Evolutionary conservation across 2,888 invertebrate species (phyloP).

Genomic region (Drepana falcataria): DNA sequence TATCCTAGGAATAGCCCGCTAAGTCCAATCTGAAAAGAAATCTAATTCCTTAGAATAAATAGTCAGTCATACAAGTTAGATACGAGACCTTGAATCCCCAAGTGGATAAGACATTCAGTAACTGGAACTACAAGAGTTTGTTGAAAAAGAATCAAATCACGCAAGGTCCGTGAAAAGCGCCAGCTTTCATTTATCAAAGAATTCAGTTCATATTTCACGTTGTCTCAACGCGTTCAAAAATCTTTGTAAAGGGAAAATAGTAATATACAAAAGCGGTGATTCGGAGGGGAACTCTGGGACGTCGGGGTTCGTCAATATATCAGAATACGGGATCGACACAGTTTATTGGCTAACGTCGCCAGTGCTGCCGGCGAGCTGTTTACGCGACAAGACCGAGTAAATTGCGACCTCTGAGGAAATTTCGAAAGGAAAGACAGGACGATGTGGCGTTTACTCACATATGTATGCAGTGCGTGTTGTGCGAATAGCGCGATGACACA

Average conservation of each 20-base stretch:
- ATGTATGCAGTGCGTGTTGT: background rate
- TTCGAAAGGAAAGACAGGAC: conserved; percentile 8
- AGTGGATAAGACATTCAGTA: conserved; percentile 12
- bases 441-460: background rate
- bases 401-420: conserved; percentile 24
- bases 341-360: conserved; percentile 35
- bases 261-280: conserved; percentile 32
- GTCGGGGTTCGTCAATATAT: conserved; percentile 41
- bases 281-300: conserved; percentile 9
- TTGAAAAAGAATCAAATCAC: conserved; percentile 26
- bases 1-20: background rate
- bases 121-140: conserved; percentile 10
- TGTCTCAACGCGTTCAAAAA: conserved; percentile 28
- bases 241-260: conserved; percentile 30
- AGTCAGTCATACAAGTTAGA: no score
- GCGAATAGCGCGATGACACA: background rate
- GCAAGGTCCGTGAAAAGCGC: conserved; percentile 16
- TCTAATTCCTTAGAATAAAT: background rate
- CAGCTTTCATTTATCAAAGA: conserved; percentile 33
- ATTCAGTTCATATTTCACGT: conserved; percentile 36
- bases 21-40: background rate
- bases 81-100: background rate
- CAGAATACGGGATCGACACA: conserved; percentile 38
- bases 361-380: conserved; percentile 41
- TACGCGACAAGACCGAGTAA: conserved; percentile 37